A percentile compares a stretch with the other conserved stretches of the same genome.
phyloP scores from a whole-genome alignment of 2,888 invertebrate genomes.

The Acronicta alni region DNA sequence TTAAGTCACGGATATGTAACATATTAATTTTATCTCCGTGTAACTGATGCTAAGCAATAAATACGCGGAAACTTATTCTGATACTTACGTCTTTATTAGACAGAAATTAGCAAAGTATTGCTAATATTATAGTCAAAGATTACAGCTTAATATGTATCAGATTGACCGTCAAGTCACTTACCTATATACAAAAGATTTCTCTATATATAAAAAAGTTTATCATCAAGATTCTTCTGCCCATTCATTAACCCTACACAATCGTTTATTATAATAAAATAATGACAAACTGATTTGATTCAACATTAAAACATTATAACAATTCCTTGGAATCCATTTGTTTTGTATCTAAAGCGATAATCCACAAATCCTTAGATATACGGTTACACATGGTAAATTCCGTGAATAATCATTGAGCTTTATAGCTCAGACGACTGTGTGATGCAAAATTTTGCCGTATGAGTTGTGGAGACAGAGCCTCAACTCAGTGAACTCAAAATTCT shows the following conservation, averaged over 20 bases:
- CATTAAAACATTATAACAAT: constrained; percentile 10
- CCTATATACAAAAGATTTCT: background rate
- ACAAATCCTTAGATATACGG: constrained; percentile 30
- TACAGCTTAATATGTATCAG: too few relatives aligned
- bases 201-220: background rate
- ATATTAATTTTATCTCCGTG: too few relatives aligned
- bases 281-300: constrained; percentile 2
- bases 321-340: constrained; percentile 21
- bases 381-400: constrained; percentile 14
- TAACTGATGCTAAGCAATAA: too few relatives aligned
- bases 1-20: too few relatives aligned
- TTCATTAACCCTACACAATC: constrained; percentile 6
- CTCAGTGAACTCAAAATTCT: background rate
- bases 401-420: constrained; percentile 21
- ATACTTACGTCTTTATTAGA: too few relatives aligned
- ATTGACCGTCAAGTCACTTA: too few relatives aligned
- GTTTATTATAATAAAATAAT: constrained; percentile 1
- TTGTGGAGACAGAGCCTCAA: background rate
- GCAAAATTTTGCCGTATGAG: background rate
- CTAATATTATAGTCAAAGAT: too few relatives aligned
- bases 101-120: too few relatives aligned
- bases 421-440: background rate
- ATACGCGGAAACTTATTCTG: too few relatives aligned
- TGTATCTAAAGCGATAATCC: constrained; percentile 31
- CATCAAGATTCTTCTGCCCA: background rate